Evolutionary conservation across 2,113 vertebrate genomes (phyloP).

Genomic region (Myxocyprinus asiaticus): DNA sequence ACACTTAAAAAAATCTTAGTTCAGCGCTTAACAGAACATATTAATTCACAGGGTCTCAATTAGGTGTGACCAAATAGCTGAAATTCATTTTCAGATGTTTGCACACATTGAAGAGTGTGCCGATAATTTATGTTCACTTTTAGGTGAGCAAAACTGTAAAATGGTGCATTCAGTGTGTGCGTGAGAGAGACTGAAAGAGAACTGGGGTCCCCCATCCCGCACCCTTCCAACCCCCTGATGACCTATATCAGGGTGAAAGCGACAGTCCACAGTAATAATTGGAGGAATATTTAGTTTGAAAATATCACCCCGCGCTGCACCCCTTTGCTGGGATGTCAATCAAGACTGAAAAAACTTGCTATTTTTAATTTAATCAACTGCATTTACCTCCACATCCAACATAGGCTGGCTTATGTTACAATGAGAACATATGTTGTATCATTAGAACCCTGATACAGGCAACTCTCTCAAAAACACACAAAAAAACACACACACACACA

Average conservation of each 20-base stretch:
- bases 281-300: slow-evolving; percentile 81
- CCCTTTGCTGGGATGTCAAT: slow-evolving; percentile 77
- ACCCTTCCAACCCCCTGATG: slow-evolving; percentile 38
- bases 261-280: slow-evolving; percentile 74
- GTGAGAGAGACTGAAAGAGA: slow-evolving; percentile 32
- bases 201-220: slow-evolving; percentile 6
- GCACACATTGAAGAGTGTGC: background rate
- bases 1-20: slow-evolving; percentile 15
- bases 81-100: slow-evolving; percentile 4
- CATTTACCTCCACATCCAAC: slow-evolving; percentile 62
- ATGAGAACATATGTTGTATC: slow-evolving; percentile 73
- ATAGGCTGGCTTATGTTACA: slow-evolving; percentile 70
- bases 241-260: slow-evolving; percentile 55
- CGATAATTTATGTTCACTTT: background rate
- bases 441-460: slow-evolving; percentile 63
- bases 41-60: slow-evolving; percentile 5
- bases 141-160: background rate
- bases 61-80: background rate
- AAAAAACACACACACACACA: slow-evolving; percentile 9
- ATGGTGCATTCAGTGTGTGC: slow-evolving; percentile 1
- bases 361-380: slow-evolving; percentile 76
- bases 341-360: slow-evolving; percentile 66
- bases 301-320: slow-evolving; percentile 76
- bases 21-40: background rate
- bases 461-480: slow-evolving; percentile 36